Percentiles rank a stretch among this genome's conserved stretches.
Conservation (phyloP, 1,140 invertebrate genomes). For the Laupala kohalensis region DNA sequence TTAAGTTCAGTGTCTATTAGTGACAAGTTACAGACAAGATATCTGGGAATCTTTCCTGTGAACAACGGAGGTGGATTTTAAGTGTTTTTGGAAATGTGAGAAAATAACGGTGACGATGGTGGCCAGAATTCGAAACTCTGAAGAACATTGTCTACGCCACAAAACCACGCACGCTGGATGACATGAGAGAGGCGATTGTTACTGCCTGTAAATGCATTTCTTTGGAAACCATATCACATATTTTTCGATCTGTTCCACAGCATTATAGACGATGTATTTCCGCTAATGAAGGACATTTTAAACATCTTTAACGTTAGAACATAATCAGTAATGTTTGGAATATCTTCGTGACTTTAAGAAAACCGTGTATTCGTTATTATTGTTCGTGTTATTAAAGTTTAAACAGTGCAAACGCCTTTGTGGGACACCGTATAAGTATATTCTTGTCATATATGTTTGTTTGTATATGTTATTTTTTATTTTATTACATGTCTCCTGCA, state of each 20-base stretch:
- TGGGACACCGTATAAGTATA: no score
- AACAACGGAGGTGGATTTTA: no score
- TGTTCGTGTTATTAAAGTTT: background rate
- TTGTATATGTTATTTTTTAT: no score
- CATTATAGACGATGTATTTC: background rate
- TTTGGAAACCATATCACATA: background rate
- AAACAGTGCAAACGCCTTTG: constrained; percentile 1
- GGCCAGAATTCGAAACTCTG: no score
- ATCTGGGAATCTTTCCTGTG: no score
- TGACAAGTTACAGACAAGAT: no score
- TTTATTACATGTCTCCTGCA: no score
- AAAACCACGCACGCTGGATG: background rate
- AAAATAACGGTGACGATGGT: no score
- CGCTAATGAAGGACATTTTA: constrained; percentile 6
- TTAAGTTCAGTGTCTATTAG: no score
- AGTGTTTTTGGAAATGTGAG: no score
- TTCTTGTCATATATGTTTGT: no score
- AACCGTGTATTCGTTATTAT: background rate
- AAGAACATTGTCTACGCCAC: background rate
- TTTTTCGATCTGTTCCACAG: background rate
- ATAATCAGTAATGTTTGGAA: no score
- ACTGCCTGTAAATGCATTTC: background rate
- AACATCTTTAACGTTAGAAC: constrained; percentile 1
- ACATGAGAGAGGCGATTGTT: background rate
- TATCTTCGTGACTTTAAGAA: background rate